Percentiles rank a stretch among this genome's conserved stretches.
phyloP scores from a whole-genome alignment of 64 coral and sea anemone species.

The Acropora yongei region DNA sequence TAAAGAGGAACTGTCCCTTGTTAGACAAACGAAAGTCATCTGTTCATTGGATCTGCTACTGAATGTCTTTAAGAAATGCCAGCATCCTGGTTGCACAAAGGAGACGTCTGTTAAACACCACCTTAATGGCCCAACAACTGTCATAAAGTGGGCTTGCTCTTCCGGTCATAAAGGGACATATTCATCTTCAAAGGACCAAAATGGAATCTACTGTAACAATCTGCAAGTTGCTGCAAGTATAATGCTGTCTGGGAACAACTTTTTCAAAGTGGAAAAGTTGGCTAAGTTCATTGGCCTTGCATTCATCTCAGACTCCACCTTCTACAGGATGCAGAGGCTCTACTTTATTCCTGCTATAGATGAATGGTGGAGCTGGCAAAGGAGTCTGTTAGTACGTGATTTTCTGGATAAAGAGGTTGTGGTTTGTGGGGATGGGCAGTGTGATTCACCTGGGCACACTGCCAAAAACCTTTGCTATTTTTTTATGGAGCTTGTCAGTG shows the following conservation, averaged over 20 bases:
- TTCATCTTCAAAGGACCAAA: not conserved
- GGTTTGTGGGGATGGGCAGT: not conserved
- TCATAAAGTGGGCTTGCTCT: not conserved
- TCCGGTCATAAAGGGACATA: not conserved
- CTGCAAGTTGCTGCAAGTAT: not conserved
- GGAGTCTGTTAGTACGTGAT: not conserved
- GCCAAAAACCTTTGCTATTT: not conserved
- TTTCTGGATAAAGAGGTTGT: not conserved
- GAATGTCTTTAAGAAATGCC: conserved; percentile 7
- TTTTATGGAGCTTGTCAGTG: not conserved
- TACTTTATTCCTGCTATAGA: not conserved
- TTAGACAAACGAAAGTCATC: not conserved
- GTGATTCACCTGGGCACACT: not conserved
- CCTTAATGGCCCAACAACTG: not conserved
- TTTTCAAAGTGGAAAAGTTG: not conserved
- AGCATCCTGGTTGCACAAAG: conserved; percentile 9
- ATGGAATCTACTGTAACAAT: not conserved
- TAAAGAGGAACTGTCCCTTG: not conserved
- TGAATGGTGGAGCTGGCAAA: not conserved
- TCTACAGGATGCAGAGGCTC: not conserved
- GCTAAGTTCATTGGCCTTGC: not conserved
- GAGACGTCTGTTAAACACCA: not conserved
- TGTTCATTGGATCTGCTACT: not conserved
- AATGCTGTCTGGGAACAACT: not conserved
- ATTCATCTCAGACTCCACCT: not conserved